Percentiles rank a stretch among this genome's conserved stretches.
These are phyloP conservation scores for Gadus chalcogrammus DNA, from an alignment of 2,113 vertebrate genomes.

Conservation along the genomic window DNA sequence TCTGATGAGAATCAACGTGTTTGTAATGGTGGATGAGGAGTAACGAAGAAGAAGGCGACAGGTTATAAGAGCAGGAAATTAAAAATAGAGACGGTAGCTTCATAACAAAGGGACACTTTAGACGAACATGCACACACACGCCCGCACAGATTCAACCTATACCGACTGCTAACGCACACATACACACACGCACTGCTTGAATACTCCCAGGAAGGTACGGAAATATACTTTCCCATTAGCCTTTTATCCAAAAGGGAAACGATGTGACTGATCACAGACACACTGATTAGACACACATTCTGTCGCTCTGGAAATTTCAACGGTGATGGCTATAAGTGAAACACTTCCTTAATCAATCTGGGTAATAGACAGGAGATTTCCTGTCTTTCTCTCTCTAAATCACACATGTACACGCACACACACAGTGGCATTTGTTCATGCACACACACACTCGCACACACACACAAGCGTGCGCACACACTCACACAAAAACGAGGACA, in stretches of 20 bases:
- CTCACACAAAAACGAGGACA: slow-evolving; percentile 26
- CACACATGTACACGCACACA: slow-evolving; percentile 10
- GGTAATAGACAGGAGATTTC: slow-evolving; percentile 57
- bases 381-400: not conserved
- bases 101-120: too few species aligned
- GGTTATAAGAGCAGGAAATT: too few species aligned
- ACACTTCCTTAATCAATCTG: slow-evolving; percentile 66
- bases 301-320: slow-evolving; percentile 27
- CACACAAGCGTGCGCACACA: slow-evolving; percentile 4
- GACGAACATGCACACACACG: too few species aligned
- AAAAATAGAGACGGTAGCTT: too few species aligned
- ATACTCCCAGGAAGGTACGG: too few species aligned
- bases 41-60: too few species aligned
- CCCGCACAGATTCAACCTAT: too few species aligned
- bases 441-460: slow-evolving; percentile 14
- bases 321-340: slow-evolving; percentile 59
- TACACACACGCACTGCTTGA: too few species aligned
- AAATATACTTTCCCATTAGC: too few species aligned
- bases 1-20: too few species aligned
- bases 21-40: too few species aligned
- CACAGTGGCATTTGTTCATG: slow-evolving; percentile 1
- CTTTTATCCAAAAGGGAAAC: not conserved
- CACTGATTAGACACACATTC: not conserved
- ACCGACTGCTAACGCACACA: slow-evolving; percentile 6
- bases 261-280: not conserved